phyloP scores from a whole-genome alignment of 2,113 vertebrate genomes.

The Mobula hypostoma region DNA sequence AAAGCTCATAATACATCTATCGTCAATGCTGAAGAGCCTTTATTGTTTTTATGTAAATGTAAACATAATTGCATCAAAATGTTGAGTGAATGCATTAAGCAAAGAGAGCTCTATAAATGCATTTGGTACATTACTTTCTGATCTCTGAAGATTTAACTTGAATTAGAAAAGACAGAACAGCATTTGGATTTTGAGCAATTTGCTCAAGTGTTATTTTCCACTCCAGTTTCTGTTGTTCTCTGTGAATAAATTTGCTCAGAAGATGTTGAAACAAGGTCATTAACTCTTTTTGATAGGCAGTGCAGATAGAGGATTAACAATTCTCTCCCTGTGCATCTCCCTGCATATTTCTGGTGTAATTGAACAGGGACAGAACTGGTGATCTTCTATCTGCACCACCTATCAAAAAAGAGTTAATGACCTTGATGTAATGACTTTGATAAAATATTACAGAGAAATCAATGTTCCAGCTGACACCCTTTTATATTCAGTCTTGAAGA shows the following conservation, averaged over 20 bases:
- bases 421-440: neutral
- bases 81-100: slow-evolving; percentile 26
- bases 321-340: too few relatives aligned
- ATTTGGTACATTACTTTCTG: slow-evolving; percentile 13
- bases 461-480: neutral
- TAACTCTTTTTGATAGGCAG: too few relatives aligned
- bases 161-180: slow-evolving; percentile 2
- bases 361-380: neutral
- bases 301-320: too few relatives aligned
- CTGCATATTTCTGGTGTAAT: too few relatives aligned
- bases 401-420: neutral
- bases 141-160: slow-evolving; percentile 5
- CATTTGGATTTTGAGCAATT: slow-evolving; percentile 25
- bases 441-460: neutral
- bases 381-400: neutral
- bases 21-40: neutral
- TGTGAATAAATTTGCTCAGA: neutral
- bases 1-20: neutral
- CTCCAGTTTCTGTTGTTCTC: neutral
- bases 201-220: slow-evolving; percentile 27
- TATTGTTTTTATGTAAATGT: slow-evolving; percentile 13
- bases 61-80: slow-evolving; percentile 19
- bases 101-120: slow-evolving; percentile 1
- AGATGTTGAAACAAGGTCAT: neutral
- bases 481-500: neutral